Evolutionary conservation across 2,888 invertebrate genomes (phyloP), one percentile per base, ranked within the genome.

Genomic region (Agrypnus murinus): DNA sequence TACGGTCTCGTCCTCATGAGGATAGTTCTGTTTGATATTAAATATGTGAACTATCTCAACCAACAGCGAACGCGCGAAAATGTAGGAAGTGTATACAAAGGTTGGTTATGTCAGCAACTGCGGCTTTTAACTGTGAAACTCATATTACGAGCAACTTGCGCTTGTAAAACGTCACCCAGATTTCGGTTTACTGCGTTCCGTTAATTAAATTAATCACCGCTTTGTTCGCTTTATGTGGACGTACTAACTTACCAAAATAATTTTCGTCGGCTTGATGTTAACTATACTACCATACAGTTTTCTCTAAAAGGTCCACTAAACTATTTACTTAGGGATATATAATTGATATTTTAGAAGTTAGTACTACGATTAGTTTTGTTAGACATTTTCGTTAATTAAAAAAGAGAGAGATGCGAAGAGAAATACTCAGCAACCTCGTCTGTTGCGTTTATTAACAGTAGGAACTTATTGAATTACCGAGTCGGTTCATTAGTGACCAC

Each of bases 401-500:
- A 62, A 62, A 46, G 5, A 25, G 5, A 5, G 5, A 5, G 25
- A 25, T n/a, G n/a, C n/a, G n/a, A 31, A 25, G 34, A 45, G 17
- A 46, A 46, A 19, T 46, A 38, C 19, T 19, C 38, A 15, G 17
- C 48, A 14, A 38, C 43, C 32, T 12, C 34, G 53, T 25, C 55
- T 43, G 43, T 48, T 31, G 64, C 38, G 55, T 43, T 64, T 64
- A 53, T 64, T 64, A 64, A 55, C 64, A 64, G 55, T 43, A 34
- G 32, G 8, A 64, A 64, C 55, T 64, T 64, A 55, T 64, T 64
- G 53, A 64, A 64, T 64, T 64, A 64, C 53, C 17, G 17, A 64
- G 64, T 64, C 43, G 64, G 53, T 64, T 64, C 64, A 64, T 64
- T 64, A 64, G 64, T 64, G 64, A 53, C 64, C 55, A 64, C 64